These are phyloP conservation scores for Rutilus rutilus DNA, from an alignment of 2,113 vertebrate genomes.

Conservation along the genomic window DNA sequence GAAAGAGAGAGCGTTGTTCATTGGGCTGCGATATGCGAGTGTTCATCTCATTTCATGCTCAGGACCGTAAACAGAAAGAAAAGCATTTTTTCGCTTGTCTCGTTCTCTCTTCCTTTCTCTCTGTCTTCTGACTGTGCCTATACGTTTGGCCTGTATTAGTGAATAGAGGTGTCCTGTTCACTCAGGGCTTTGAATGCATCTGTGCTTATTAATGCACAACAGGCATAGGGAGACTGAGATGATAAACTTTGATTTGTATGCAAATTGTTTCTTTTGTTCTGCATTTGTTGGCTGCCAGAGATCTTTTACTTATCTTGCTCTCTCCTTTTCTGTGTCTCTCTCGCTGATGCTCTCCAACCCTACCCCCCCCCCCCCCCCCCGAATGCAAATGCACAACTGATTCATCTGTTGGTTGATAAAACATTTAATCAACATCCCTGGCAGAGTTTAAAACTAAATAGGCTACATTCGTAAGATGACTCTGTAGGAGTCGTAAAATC, in stretches of 20 bases:
- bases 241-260: constrained; percentile 82
- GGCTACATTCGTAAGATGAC: constrained; percentile 17
- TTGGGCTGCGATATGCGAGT: constrained; percentile 74
- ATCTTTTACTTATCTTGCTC: constrained; percentile 54
- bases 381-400: constrained; percentile 50
- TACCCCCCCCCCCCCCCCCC: background rate
- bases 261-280: constrained; percentile 75
- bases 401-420: constrained; percentile 46
- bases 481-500: constrained; percentile 28
- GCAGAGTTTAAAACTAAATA: constrained; percentile 43
- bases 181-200: constrained; percentile 62
- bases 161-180: constrained; percentile 54
- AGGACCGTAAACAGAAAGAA: constrained; percentile 69
- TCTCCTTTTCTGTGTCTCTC: constrained; percentile 42
- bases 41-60: constrained; percentile 77
- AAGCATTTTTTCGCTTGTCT: constrained; percentile 52
- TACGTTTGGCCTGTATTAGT: constrained; percentile 66
- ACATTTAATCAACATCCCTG: constrained; percentile 41
- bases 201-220: constrained; percentile 74
- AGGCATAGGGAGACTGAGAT: constrained; percentile 72
- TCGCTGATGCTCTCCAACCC: background rate
- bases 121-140: constrained; percentile 36
- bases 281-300: constrained; percentile 58
- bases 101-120: background rate
- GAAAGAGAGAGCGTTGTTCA: constrained; percentile 63